These are phyloP conservation scores for Syngnathus scovelli DNA, from an alignment of 2,113 vertebrate genomes.

Conservation along the genomic window DNA sequence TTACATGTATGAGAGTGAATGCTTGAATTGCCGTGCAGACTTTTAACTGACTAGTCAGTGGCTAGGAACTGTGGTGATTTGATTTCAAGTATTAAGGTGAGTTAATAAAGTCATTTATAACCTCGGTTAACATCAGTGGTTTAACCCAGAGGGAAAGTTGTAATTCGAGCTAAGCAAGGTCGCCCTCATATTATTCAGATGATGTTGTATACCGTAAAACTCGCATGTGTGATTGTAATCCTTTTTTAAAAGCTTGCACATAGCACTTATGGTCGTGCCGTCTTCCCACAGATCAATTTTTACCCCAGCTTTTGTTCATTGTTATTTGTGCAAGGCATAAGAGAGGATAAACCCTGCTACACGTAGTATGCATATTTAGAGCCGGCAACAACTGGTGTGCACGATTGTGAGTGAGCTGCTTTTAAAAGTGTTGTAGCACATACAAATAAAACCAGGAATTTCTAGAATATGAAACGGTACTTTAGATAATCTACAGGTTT, in stretches of 20 bases:
- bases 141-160: conserved; percentile 25
- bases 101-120: conserved; percentile 43
- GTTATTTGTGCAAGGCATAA: conserved; percentile 14
- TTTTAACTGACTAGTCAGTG: conserved; percentile 48
- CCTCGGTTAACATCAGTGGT: conserved; percentile 26
- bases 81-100: conserved; percentile 36
- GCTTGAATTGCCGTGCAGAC: conserved; percentile 24
- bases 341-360: conserved; percentile 8
- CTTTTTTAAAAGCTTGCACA: conserved; percentile 16
- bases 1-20: conserved; percentile 10
- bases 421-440: conserved; percentile 49
- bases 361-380: conserved; percentile 36
- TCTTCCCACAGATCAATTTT: conserved; percentile 2
- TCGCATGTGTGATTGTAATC: not conserved
- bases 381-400: conserved; percentile 43
- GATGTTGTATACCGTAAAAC: not conserved
- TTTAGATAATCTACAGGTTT: conserved; percentile 54
- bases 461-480: conserved; percentile 59
- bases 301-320: not conserved
- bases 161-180: conserved; percentile 6
- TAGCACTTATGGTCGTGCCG: conserved; percentile 3
- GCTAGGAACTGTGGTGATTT: conserved; percentile 46
- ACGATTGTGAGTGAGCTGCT: conserved; percentile 54
- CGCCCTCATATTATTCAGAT: conserved; percentile 10
- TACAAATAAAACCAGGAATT: conserved; percentile 46